Evolutionary conservation across 2,797 vertebrate genomes (phyloP), one percentile per base, ranked within the genome.

Genomic region (Gallinago solitaria): DNA sequence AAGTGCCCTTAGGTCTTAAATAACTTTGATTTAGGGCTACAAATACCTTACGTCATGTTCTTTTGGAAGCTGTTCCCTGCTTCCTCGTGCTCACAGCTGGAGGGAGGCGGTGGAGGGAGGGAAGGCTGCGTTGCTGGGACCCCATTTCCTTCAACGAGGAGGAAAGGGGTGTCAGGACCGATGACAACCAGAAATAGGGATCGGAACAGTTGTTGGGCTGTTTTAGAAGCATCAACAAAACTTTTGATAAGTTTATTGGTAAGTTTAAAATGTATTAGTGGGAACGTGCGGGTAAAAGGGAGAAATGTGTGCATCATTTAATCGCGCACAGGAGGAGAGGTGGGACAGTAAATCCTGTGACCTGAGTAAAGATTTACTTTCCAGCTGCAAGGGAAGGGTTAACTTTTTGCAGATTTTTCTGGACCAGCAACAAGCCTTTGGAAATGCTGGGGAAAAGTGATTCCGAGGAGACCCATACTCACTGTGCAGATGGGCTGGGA

Each of bases 101-200:
- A 24, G 54, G 27, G 20, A 39, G 39, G 33, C 1, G 5, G 39
- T 1, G 12, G 25, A 2, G 3, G 24, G 17, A 11, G 35, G 21
- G n/a, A 9, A 16, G 30, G 25, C 27, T n/a, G 61, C 1, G 1
- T 28, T 78, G 15, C 13, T 24, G 37, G 47, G 25, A 48, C 33
- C 9, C 20, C 2, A 1, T 51, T 60, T 35, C 60, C 48, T 61
- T 48, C 23, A 47, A 12, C 0, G 0, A 1, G 0, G n/a, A 69
- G 63, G 13, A 33, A 35, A 47, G 24, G n/a, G 39, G 8, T 2
- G 0, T 25, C 11, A 3, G 33, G 41, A 19, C 12, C 0, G 1
- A 20, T 12, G 47, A 18, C 27, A 43, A 16, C 43, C 25, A 18
- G 20, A 12, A 47, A 16, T 0, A 5, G 6, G 37, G 56, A 5